Evolutionary conservation across 2,797 vertebrate species (phyloP), one percentile per base, ranked within the genome.

Genomic region (Takifugu ocellatus): DNA sequence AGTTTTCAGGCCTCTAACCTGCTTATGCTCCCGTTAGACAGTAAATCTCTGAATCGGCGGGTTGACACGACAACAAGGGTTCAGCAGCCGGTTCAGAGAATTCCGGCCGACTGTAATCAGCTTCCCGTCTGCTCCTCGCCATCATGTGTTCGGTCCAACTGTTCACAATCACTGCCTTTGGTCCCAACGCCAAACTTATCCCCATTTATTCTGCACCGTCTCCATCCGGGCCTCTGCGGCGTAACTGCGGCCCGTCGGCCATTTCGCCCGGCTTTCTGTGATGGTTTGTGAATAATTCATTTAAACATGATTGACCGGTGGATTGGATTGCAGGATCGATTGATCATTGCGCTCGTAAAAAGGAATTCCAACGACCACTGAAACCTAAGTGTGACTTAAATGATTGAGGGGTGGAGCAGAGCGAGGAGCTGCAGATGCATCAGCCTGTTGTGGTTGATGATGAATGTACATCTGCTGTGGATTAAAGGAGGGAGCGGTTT

Each of bases 231-330:
- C 70, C 60, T 69, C 72, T 63, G 73, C 78, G 74, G 82, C 62
- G 68, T 73, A 63, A 74, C 56, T 63, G 68, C 68, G 72, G 64
- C 43, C 64, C 61, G 52, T 49, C 62, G 74, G 82, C 66, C 74
- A 66, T 79, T 82, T 78, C 72, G 54, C 61, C 39, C 44, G 70
- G 84, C 81, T 75, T 68, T 74, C 67, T 79, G 49, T 71, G 81
- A 84, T 52, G 72, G 75, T 61, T 68, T 71, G 72, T 88, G 69
- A 81, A 84, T 86, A 77, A 88, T 88, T 88, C 82, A 86, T 86
- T 82, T 79, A 85, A 86, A 84, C 70, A 80, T 77, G 80, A 87
- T 84, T 84, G 84, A 91, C 79, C 59, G 42, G 14, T 49, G 67
- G 76, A 80, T 86, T 83, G 83, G 82, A 83, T 86, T 86, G 82